Evolutionary conservation across 2,113 vertebrate genomes (phyloP), one percentile per base, ranked within the genome.

Genomic region (Tichodroma muraria): DNA sequence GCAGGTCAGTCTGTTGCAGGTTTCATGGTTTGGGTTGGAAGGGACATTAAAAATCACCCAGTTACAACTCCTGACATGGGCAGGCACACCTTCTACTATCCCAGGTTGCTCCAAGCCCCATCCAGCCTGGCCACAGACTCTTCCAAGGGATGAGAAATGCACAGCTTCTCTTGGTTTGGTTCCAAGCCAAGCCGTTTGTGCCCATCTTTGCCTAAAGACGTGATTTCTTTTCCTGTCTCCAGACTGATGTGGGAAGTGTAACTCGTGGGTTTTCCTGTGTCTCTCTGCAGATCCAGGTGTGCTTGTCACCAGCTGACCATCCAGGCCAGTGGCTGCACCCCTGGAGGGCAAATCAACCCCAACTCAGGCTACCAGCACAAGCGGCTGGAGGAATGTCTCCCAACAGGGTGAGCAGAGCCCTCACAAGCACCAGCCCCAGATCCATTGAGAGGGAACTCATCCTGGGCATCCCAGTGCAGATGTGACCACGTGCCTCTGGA

Each of bases 241-340:
- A 25, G 24, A 22, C 14, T 1, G 0, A 1, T 3, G 13, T 5
- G 40, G 17, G 7, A 25, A 23, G 8, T 15, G 37, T 60, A 3
- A 71, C 23, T 3, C 2, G 0, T 11, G 68, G 33, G 5, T 10
- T 37, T 59, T 25, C 19, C 73, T 24, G 25, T 65, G 15, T 73
- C 4, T 64, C 50, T 22, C 45, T 8, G 59, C 11, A 99, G 99
- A 76, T 99, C 98, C 10, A 99, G 98, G 87, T 99, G 99, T 83
- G 98, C 98, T 24, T 99, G 99, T 94, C 99, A 99, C 92, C 99
- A 99, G 97, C 96, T 99, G 90, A 99, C 99, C 3, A 97, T 99
- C 45, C 99, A 99, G 82, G 99, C 99, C 1, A 99, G 99, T 0
- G 98, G 96, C 60, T 99, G 99, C 65, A 99, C 99, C n/a, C 99